Percentiles rank a stretch among this genome's conserved stretches.
These are phyloP conservation scores for Tachypleus tridentatus DNA, from an alignment of 1,140 invertebrate species.

Conservation along the genomic window DNA sequence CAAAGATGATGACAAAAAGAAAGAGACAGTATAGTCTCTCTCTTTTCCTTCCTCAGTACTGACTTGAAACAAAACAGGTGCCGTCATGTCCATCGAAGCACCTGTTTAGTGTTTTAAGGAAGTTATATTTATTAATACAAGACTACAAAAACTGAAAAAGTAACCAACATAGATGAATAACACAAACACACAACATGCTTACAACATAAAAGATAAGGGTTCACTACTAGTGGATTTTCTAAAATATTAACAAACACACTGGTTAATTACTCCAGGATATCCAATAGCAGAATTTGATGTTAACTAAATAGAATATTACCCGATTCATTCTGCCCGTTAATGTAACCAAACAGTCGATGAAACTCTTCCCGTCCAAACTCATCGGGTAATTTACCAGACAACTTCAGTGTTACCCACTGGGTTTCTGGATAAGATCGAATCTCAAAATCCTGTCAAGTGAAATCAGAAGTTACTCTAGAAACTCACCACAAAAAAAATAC, in stretches of 20 bases:
- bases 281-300: neutral
- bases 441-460: constrained; percentile 15
- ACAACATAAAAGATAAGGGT: too few relatives aligned
- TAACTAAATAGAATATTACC: constrained; percentile 5
- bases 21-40: constrained; percentile 17
- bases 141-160: neutral
- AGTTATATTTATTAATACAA: too few relatives aligned
- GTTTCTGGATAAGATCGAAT: constrained; percentile 16
- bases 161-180: neutral
- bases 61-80: constrained; percentile 13
- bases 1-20: constrained; percentile 12
- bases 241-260: too few relatives aligned
- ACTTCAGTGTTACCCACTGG: constrained; percentile 14
- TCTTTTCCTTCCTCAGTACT: constrained; percentile 17
- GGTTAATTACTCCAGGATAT: too few relatives aligned
- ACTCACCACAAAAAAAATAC: neutral
- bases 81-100: constrained; percentile 18
- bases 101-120: neutral
- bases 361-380: constrained; percentile 17
- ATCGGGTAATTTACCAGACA: constrained; percentile 17
- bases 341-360: constrained; percentile 15
- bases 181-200: too few relatives aligned
- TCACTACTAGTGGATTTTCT: too few relatives aligned
- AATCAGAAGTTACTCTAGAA: neutral
- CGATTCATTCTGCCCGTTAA: constrained; percentile 19